phyloP scores from a whole-genome alignment of 2,888 invertebrate species.

The Nomada hirtipes region DNA sequence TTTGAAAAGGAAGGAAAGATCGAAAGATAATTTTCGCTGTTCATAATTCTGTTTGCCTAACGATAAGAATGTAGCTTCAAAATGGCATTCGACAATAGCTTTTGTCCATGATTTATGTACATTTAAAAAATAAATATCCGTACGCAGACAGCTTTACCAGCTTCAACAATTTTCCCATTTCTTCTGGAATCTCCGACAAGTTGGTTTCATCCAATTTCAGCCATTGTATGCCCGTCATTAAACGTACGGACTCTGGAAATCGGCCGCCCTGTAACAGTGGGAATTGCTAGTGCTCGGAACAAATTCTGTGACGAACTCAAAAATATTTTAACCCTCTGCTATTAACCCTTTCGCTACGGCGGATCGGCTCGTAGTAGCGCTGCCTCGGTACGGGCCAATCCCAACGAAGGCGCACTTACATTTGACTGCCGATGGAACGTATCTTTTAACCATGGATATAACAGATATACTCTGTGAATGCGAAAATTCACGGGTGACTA shows the following conservation, averaged over 20 bases:
- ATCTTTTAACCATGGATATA: too few species aligned
- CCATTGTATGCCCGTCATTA: slow-evolving; percentile 99
- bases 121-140: slow-evolving; percentile 23
- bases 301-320: too few species aligned
- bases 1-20: not conserved
- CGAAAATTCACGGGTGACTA: too few species aligned
- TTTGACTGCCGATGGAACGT: too few species aligned
- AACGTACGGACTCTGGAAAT: slow-evolving; percentile 95
- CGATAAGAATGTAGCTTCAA: slow-evolving; percentile 9
- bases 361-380: too few species aligned
- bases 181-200: slow-evolving; percentile 94
- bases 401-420: too few species aligned
- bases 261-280: slow-evolving; percentile 88
- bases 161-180: slow-evolving; percentile 97
- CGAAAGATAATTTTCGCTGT: not conserved
- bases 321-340: too few species aligned
- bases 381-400: too few species aligned
- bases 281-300: slow-evolving; percentile 8
- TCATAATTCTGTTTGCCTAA: not conserved
- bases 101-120: not conserved
- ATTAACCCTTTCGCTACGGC: too few species aligned
- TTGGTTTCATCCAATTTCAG: slow-evolving; percentile 96
- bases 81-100: not conserved
- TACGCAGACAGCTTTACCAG: slow-evolving; percentile 86
- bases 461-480: too few species aligned